These are phyloP conservation scores for Elephas maximus DNA, from an alignment of 2,113 vertebrate species.

Conservation along the genomic window DNA sequence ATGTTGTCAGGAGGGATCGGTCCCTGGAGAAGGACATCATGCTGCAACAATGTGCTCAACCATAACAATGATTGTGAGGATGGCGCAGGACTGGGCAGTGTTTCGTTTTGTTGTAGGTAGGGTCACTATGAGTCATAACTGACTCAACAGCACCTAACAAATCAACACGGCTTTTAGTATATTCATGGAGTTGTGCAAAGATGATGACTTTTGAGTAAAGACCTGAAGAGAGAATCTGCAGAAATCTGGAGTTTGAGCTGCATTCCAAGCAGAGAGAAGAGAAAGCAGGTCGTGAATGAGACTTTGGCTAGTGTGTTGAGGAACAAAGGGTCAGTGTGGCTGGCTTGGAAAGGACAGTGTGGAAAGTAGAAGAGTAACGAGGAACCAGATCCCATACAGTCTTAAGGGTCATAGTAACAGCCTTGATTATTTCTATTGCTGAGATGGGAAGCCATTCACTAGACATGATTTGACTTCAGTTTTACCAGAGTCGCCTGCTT, in stretches of 20 bases:
- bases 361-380: background rate
- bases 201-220: background rate
- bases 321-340: background rate
- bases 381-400: background rate
- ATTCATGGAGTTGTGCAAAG: background rate
- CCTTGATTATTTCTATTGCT: background rate
- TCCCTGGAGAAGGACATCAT: too few species aligned
- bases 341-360: background rate
- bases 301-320: background rate
- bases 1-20: too few species aligned
- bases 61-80: too few species aligned
- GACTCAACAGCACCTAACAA: too few species aligned
- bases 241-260: background rate
- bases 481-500: background rate
- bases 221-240: background rate
- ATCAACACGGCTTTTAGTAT: background rate
- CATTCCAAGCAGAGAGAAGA: background rate
- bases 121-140: too few species aligned
- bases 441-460: background rate
- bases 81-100: too few species aligned
- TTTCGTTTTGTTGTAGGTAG: too few species aligned
- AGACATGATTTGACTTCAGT: background rate
- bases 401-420: background rate
- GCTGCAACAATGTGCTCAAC: too few species aligned
- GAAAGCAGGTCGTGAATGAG: background rate